These are phyloP conservation scores for Epirrita christyi DNA, from an alignment of 2,888 invertebrate genomes.

Conservation along the genomic window DNA sequence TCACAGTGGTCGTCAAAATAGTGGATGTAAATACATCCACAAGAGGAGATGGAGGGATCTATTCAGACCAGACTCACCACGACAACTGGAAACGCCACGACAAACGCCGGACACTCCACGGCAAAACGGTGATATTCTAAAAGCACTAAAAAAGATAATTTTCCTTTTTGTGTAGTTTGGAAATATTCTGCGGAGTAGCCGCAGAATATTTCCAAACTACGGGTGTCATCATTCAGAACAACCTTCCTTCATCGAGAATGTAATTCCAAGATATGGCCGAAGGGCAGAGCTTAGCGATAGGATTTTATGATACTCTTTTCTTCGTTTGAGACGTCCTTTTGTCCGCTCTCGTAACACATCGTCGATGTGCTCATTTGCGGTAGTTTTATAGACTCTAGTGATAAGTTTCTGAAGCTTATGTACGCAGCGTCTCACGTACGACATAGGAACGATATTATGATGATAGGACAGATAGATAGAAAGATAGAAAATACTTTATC, in stretches of 20 bases:
- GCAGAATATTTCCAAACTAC: neutral
- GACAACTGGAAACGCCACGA: no score
- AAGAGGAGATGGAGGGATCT: no score
- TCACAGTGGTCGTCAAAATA: no score
- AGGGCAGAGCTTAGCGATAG: conserved; percentile 8
- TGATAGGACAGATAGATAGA: no score
- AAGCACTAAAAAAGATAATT: neutral
- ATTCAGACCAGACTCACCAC: no score
- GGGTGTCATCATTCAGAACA: neutral
- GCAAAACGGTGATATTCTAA: no score
- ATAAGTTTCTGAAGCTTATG: conserved; percentile 1
- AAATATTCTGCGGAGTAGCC: neutral
- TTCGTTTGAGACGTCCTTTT: conserved; percentile 10
- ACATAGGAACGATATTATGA: no score
- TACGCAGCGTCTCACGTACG: no score
- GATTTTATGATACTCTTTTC: conserved; percentile 14
- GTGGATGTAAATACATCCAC: no score
- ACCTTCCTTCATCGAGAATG: neutral
- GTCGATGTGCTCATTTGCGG: neutral
- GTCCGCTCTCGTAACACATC: conserved; percentile 12
- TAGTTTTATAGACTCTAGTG: conserved; percentile 13
- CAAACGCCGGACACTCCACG: no score
- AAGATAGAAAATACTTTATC: no score
- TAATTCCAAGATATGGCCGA: neutral
- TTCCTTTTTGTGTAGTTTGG: no score